These are phyloP conservation scores for Ginglymostoma cirratum DNA, from an alignment of 2,113 vertebrate genomes.

Conservation along the genomic window DNA sequence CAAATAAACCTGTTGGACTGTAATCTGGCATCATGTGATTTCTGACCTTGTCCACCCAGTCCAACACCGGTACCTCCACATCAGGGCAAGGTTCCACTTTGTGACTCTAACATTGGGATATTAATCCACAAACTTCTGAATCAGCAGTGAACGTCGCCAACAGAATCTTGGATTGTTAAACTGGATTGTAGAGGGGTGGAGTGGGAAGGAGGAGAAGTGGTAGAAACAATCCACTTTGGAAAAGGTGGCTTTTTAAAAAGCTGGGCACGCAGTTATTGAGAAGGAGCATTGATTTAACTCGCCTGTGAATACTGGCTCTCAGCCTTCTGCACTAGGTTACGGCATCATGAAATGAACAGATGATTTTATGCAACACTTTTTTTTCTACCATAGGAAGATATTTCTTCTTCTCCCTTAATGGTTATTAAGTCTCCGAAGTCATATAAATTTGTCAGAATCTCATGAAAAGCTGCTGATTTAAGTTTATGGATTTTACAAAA, in stretches of 20 bases:
- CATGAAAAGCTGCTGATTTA: conserved; percentile 25
- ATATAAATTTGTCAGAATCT: neutral
- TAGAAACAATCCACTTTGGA: neutral
- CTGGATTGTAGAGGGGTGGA: neutral
- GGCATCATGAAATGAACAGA: neutral
- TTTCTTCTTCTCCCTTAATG: neutral
- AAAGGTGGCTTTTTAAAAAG: neutral
- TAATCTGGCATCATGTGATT: too few species aligned
- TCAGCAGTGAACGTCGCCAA: neutral
- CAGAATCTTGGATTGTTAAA: neutral
- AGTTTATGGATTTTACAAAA: neutral
- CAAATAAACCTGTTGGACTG: too few species aligned
- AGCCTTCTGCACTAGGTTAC: neutral
- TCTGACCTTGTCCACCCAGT: too few species aligned
- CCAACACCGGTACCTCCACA: too few species aligned
- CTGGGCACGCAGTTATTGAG: neutral
- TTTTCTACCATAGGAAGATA: neutral
- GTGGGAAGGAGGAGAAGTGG: too few species aligned
- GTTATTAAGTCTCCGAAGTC: neutral
- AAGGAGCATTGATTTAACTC: neutral
- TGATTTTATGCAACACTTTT: conserved; percentile 16
- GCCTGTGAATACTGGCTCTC: neutral
- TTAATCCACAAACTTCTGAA: neutral
- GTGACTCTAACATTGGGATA: too few species aligned
- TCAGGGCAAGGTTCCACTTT: too few species aligned